A percentile compares a stretch with the other conserved stretches of the same genome.
Conservation (phyloP, 2,888 invertebrate species). For the Mactromeris polynyma region DNA sequence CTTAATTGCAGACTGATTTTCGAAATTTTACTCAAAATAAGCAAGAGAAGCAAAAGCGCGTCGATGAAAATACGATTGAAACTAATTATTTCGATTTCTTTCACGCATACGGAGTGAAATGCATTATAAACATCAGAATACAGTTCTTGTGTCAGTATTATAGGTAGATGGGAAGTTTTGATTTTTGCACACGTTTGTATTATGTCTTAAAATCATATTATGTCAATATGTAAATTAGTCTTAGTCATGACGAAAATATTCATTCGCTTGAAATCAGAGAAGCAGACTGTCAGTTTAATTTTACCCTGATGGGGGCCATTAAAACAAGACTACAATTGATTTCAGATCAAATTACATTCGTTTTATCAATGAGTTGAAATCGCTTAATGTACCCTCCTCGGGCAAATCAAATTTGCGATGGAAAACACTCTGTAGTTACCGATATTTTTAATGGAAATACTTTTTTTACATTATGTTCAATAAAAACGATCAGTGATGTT, state of each 20-base stretch:
- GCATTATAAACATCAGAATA: too few species aligned
- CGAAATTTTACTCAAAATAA: too few species aligned
- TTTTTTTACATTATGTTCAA: not conserved
- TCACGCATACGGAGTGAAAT: too few species aligned
- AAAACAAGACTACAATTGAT: conserved; percentile 20
- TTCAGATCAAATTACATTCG: conserved; percentile 13
- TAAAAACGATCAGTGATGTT: not conserved
- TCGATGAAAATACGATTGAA: too few species aligned
- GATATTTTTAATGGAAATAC: too few species aligned
- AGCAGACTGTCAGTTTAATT: not conserved
- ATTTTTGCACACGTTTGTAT: too few species aligned
- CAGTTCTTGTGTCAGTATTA: too few species aligned
- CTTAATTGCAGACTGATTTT: too few species aligned
- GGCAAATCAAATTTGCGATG: not conserved
- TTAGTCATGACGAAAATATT: conserved; percentile 11
- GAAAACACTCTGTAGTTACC: not conserved
- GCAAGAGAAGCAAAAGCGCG: too few species aligned
- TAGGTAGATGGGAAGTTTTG: too few species aligned
- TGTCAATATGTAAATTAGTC: not conserved
- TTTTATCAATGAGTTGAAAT: not conserved
- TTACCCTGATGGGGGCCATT: conserved; percentile 4
- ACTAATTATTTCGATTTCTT: too few species aligned
- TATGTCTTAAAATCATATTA: not conserved
- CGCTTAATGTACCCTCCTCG: not conserved
- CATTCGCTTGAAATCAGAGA: conserved; percentile 9